Base-by-base conservation (phyloP, 2,797 vertebrate species). In the Sciurus carolinensis region DNA sequence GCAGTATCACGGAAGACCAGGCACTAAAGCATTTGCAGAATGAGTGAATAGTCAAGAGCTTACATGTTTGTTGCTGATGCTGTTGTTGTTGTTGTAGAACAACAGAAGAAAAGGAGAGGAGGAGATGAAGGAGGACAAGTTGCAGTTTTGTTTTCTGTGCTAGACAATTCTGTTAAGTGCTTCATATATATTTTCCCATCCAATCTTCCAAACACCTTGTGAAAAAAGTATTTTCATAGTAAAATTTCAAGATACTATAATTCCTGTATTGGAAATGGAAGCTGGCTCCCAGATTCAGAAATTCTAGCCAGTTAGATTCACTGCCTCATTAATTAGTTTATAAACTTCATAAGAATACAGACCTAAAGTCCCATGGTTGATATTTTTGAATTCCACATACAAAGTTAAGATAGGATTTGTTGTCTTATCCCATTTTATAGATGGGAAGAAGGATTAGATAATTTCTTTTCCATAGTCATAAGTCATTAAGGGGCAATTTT, bases 1-100 rank as follows among this genome's bases (percentile, higher is more conserved):
- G 42, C 26, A 13, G 3, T 50, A 39, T 94, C 72, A 59, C 30
- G 8, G 24, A 54, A 96, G 66, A 82, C 75, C 87, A 96, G 94
- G 11, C 30, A n/a, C 66, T 76, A 59, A 81, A 1, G 10, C 30
- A 13, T 90, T 92, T 92, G 8, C 33, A 89, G 54, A 95, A 39
- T 47, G 76, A 91, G 9, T 20, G 2, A 79, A 44, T 76, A 44
- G 30, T 30, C 39, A 73, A 3, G 30, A 87, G 17, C 50, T 15
- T 73, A 54, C 12, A 75, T 52, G 0, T 47, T 50, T 47, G 3
- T n/a, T 69, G 6, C 9, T 47, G 1, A 5, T 47, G 1, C 22
- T 57, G 20, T 54, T 54, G 54, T 59, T 59, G 57, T 59, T 20
- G 57, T 24, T 24, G 39, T 64, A 85, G 42, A 94, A 69, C 7